Evolutionary conservation across 2,797 vertebrate species (phyloP), one percentile per base, ranked within the genome.

Genomic region (Enteromius mattozi): DNA sequence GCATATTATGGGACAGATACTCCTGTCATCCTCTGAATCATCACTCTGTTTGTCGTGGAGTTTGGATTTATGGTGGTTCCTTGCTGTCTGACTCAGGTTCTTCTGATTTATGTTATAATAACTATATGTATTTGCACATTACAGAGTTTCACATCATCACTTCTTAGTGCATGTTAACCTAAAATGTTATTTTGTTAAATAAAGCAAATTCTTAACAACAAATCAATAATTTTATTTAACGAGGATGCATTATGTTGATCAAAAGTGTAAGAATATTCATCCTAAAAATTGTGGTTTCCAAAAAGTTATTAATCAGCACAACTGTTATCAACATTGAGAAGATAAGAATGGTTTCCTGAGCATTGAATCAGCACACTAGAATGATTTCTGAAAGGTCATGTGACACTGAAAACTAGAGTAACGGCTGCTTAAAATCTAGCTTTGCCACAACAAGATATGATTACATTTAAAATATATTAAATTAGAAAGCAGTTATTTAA

Each of bases 1-100:
- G 63, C 81, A 78, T 84, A 47, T 83, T 83, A 77, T 42, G 33
- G 81, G 42, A 75, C 13, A 51, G 70, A 75, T 51, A 75, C 17
- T 47, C 59, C 42, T 78, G 59, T 83, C 81, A 79, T 14, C 33
- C 19, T 65, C 17, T 51, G 49, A 45, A 85, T 85, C 71, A 77
- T 61, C 61, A 74, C 78, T 27, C 27, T 71, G 30, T 37, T 69
- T 82, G 80, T 42, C 1, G 6, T 76, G 59, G 61, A 68, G 56
- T 75, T 66, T 66, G 47, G 45, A 77, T 68, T 76, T 77, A 68
- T 27, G 24, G 59, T 54, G 24, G 35, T 66, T 54, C 24, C 33
- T 66, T 76, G 10, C 30, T 51, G 70, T 82, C n/a, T 74, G 19
- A 42, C 61, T 80, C 47, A 69, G 65, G 37, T 61, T 17, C 68